Evolutionary conservation across 2,797 vertebrate species (phyloP), one percentile per base, ranked within the genome.

Genomic region (Simalia tracyae): DNA sequence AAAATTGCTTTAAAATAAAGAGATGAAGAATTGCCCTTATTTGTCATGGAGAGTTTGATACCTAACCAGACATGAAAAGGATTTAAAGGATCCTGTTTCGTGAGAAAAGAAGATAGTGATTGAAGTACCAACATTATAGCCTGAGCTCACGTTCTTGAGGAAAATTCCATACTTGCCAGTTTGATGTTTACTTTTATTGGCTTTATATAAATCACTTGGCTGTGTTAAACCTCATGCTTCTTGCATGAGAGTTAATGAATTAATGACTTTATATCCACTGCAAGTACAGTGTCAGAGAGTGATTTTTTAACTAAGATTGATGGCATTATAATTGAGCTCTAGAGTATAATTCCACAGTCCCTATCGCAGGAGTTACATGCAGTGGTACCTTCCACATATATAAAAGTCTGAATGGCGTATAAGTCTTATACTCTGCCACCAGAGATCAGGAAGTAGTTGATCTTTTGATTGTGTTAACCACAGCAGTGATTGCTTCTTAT

Each of bases 61-160:
- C 90, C 85, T 17, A 88, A 88, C 36, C 11, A 91, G 89, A 87
- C 87, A 87, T 93, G 89, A 93, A 91, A 87, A 85, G 87, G 68
- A 90, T 93, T 63, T 61, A 93, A 87, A 93, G 93, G 64, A 2
- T 3, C 11, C 50, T 60, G 28, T 12, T 95, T 56, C 93, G 85
- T 84, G 87, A 90, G 91, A 54, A 28, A 88, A 84, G 12, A 90
- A 81, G 88, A 26, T 0, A 0, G 89, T 42, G 87, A 54, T 90
- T 92, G 89, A 93, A 61, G 31, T 91, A 60, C 92, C 87, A 89
- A 87, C 93, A 92, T 92, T 93, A 36, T 31, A 54, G 0, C 0
- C 88, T 93, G 95, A 64, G 64, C 92, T 91, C 22, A 87, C 72
- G 36, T 94, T 94, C 90, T 94, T 95, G 90, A 95, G 31, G 93